Evolutionary conservation across 2,797 vertebrate genomes (phyloP).

Genomic region (Spatula versicolor): DNA sequence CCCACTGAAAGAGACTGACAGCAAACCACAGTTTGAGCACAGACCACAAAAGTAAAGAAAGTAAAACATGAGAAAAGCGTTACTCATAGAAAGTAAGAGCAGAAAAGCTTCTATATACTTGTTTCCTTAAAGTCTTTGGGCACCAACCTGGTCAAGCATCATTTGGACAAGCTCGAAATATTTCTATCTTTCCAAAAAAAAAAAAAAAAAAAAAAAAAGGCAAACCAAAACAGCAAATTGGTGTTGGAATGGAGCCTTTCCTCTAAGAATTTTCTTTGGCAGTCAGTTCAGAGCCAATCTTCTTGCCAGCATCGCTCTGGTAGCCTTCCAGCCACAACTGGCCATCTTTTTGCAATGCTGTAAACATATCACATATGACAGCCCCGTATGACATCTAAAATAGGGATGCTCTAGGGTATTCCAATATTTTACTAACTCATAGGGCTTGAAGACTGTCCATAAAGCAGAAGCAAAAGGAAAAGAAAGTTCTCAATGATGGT

Average conservation of each 20-base stretch:
- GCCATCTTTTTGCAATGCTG: neutral
- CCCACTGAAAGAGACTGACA: neutral
- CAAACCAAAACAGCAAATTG: neutral
- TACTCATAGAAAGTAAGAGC: neutral
- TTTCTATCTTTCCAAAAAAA: neutral
- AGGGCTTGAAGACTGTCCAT: neutral
- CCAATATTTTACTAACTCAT: neutral
- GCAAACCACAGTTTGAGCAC: accelerated
- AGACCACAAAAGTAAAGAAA: neutral
- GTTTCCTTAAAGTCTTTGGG: neutral
- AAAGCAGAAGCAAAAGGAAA: neutral
- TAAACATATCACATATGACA: neutral
- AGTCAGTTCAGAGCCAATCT: neutral
- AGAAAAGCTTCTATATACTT: neutral
- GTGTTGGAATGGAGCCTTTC: constrained; percentile 21
- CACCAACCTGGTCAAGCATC: neutral
- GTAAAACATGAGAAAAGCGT: neutral
- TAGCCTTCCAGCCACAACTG: neutral
- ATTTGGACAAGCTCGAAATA: neutral
- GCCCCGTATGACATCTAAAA: neutral
- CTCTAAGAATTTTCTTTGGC: neutral
- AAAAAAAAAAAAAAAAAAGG: neutral
- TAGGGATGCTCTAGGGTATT: neutral
- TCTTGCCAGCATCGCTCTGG: neutral
- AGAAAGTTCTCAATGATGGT: neutral